Percentiles rank a stretch among this genome's conserved stretches.
phyloP scores from a whole-genome alignment of 2,797 vertebrate genomes.

The Argentina silus region DNA sequence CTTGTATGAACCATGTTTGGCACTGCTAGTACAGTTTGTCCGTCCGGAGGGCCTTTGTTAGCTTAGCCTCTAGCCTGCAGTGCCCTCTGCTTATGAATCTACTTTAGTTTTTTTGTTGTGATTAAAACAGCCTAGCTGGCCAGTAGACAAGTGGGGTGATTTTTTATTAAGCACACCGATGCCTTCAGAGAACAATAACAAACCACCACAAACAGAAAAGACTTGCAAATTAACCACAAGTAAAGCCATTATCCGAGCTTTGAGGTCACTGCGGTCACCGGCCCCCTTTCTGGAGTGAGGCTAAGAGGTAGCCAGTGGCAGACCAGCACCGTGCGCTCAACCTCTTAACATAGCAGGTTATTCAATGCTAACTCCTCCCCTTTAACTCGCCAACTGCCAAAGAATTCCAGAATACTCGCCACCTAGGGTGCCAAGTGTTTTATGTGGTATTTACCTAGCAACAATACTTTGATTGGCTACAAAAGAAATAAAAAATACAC shows the following conservation, averaged over 20 bases:
- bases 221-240: slow-evolving; percentile 4
- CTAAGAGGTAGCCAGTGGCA: slow-evolving; percentile 27
- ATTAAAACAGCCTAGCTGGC: not conserved
- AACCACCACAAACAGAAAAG: not conserved
- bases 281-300: not conserved
- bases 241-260: slow-evolving; percentile 10
- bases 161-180: not conserved
- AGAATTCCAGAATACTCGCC: no score
- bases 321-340: slow-evolving; percentile 21
- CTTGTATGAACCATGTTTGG: slow-evolving; percentile 34
- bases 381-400: no score
- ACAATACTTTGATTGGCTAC: no score
- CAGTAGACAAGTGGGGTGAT: not conserved
- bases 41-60: slow-evolving; percentile 21
- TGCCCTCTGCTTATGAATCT: not conserved
- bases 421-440: no score
- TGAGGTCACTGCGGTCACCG: slow-evolving; percentile 1
- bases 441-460: no score
- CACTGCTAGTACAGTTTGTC: slow-evolving; percentile 14
- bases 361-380: slow-evolving; percentile 28
- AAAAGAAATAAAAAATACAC: no score
- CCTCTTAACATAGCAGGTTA: slow-evolving; percentile 21
- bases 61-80: slow-evolving; percentile 10
- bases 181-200: not conserved
- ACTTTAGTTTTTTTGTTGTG: not conserved